Evolutionary conservation across 2,888 invertebrate species (phyloP), one percentile per base, ranked within the genome.

Genomic region (Agriopis leucophaearia): DNA sequence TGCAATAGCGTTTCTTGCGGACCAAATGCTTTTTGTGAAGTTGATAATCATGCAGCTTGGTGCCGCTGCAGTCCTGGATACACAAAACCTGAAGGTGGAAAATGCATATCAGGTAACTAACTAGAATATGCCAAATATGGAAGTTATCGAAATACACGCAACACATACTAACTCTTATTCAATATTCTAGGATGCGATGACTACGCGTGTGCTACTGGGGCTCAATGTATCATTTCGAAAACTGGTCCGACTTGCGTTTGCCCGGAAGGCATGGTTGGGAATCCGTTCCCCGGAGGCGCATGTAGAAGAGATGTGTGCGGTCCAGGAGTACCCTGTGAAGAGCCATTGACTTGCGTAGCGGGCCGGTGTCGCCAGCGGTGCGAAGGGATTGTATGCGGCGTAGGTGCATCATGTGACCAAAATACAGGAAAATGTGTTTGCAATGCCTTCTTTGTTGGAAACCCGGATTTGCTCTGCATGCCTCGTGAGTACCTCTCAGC

Each of bases 281-380:
- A 98, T 90, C 98, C 98, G 8, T 98, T 98, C 94, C 97, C 98
- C 0, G 98, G 98, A 36, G 98, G 98, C 47, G 95, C 95, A 63
- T 98, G 98, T 82, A 94, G 95, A 63, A 96, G 97, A 60, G 98
- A 98, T 87, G 94, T 97, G 61, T 98, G 98, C 86, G 97, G 97
- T 0, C 94, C 96, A 4, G 95, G 95, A 0, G 94, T 96, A 60
- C 97, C 97, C 0, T 98, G 98, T 78, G 95, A 95, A 40, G 96
- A 96, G 57, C 97, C 97, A 0, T 95, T 97, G 78, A 95, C 97
- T 1, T 98, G 98, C 84, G 96, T 98, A 71, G 96, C 97, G 18
- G 98, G 98, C 36, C 95, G 98, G 70, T 98, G 98, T 86, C 97
- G 98, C 81, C 97, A 98, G 81, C 95, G 97, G 15, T 98, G 98